A percentile compares a stretch with the other conserved stretches of the same genome.
Evolutionary conservation across 2,797 vertebrate genomes (phyloP).

Genomic region (Parauchenoglanis punctatus): DNA sequence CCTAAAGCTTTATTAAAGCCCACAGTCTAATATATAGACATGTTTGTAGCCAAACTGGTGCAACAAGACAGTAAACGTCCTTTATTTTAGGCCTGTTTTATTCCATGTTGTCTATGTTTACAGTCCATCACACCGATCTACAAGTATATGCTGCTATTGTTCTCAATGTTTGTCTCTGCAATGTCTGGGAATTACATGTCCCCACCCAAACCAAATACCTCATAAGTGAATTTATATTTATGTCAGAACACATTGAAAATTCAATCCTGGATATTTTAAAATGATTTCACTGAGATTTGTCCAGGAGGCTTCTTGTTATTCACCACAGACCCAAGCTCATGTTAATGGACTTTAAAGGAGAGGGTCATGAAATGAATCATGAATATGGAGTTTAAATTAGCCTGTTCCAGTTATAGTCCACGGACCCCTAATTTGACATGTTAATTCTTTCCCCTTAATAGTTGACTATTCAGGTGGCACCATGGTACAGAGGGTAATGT

Average conservation of each 20-base stretch:
- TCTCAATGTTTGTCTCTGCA: neutral
- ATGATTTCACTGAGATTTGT: conserved; percentile 65
- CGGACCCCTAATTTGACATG: conserved; percentile 44
- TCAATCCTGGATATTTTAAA: conserved; percentile 67
- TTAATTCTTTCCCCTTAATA: neutral
- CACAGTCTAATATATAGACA: neutral
- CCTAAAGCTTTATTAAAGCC: conserved; percentile 39
- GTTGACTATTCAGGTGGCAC: neutral
- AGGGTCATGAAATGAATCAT: conserved; percentile 50
- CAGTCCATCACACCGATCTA: conserved; percentile 32
- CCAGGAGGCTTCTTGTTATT: conserved; percentile 55
- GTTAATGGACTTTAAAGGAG: conserved; percentile 57
- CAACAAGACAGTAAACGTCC: neutral
- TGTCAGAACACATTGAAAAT: conserved; percentile 56
- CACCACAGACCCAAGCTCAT: conserved; percentile 48
- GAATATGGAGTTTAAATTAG: conserved; percentile 54
- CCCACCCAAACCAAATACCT: conserved; percentile 55
- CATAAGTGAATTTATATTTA: conserved; percentile 61
- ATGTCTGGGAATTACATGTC: neutral
- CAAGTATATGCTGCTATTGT: conserved; percentile 11
- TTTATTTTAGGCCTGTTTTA: neutral
- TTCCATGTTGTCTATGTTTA: conserved; percentile 9
- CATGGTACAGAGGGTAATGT: too few species aligned
- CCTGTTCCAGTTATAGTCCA: conserved; percentile 44
- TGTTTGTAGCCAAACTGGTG: neutral